Percentiles rank a stretch among this genome's conserved stretches.
These are phyloP conservation scores for Dunckerocampus dactyliophorus DNA, from an alignment of 2,113 vertebrate genomes.

Conservation along the genomic window DNA sequence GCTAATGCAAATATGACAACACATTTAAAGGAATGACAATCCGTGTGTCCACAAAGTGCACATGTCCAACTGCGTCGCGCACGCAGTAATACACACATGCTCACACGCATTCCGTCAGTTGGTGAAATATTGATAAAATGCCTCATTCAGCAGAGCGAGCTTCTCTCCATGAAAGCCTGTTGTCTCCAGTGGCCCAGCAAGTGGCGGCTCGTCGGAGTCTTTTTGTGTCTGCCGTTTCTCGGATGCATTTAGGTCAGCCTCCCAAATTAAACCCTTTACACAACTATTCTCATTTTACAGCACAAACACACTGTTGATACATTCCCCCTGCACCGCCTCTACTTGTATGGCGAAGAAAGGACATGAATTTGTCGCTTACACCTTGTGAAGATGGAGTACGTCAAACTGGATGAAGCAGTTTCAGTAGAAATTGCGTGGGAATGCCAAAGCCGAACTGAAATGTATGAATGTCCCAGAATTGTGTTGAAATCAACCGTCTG, in stretches of 20 bases:
- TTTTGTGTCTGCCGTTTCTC: not conserved
- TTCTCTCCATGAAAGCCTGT: conserved; percentile 47
- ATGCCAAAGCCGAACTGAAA: no score
- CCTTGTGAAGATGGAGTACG: not conserved
- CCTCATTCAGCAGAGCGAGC: conserved; percentile 40
- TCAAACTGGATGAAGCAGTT: no score
- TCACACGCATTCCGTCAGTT: conserved; percentile 33
- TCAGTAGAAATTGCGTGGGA: no score
- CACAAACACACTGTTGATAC: not conserved
- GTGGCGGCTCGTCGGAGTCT: conserved; percentile 2
- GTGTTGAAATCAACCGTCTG: no score
- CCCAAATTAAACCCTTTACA: not conserved
- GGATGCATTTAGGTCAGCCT: conserved; percentile 15
- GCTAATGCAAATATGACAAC: not conserved
- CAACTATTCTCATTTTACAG: conserved; percentile 2
- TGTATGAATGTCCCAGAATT: no score
- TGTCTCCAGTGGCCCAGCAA: conserved; percentile 35
- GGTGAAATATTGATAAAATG: conserved; percentile 67
- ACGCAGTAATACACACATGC: not conserved
- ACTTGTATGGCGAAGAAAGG: no score
- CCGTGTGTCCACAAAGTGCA: not conserved
- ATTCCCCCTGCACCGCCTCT: no score
- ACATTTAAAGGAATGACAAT: not conserved
- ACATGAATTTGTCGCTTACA: not conserved
- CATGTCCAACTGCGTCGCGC: not conserved